Conservation (phyloP, 2,888 invertebrate genomes). For the Lucinisca nassula region DNA sequence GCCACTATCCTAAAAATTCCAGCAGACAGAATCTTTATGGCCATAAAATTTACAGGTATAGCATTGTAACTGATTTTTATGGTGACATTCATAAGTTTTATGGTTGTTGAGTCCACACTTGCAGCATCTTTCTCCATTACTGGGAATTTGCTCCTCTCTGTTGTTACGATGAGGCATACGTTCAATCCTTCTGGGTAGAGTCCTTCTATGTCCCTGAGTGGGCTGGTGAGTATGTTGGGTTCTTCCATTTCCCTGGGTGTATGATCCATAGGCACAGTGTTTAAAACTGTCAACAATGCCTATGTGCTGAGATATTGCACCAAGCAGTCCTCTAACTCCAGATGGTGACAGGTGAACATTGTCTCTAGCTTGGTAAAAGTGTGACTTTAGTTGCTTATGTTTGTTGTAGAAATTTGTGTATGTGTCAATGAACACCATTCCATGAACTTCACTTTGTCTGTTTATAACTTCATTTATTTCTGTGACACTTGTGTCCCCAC, state of each 20-base stretch:
- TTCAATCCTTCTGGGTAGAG: not conserved
- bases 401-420: not conserved
- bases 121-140: not conserved
- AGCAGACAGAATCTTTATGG: conserved; percentile 1
- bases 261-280: not conserved
- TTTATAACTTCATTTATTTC: not conserved
- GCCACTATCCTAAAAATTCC: not conserved
- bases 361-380: not conserved
- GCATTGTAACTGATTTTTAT: conserved; percentile 5
- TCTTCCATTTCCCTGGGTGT: not conserved
- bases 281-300: not conserved
- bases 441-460: not conserved
- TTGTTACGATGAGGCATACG: not conserved
- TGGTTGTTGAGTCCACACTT: not conserved
- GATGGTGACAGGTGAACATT: not conserved
- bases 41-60: not conserved
- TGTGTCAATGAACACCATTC: not conserved
- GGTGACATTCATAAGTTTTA: not conserved
- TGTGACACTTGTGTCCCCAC: not conserved
- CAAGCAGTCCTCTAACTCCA: not conserved
- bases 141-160: not conserved
- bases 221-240: not conserved
- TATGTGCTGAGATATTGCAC: not conserved
- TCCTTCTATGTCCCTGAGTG: not conserved
- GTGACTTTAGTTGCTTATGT: not conserved